Percentiles rank a stretch among this genome's conserved stretches.
Evolutionary conservation across 1,140 invertebrate genomes (phyloP).

Genomic region (Drosophila lacteicornis): DNA sequence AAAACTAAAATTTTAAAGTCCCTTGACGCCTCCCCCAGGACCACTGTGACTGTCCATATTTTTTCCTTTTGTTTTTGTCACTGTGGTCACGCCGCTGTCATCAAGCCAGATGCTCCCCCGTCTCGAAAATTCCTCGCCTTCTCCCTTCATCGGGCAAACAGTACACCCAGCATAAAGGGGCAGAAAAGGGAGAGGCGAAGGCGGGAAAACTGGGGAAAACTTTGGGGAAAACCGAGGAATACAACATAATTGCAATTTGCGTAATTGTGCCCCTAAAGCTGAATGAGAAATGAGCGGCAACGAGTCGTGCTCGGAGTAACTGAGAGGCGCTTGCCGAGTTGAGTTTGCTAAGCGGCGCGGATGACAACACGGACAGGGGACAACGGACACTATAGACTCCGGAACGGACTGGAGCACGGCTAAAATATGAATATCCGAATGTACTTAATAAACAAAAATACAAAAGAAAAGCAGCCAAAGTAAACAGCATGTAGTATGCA

Average conservation of each 20-base stretch:
- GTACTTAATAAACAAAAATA: constrained; percentile 68
- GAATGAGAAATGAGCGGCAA: constrained; percentile 70
- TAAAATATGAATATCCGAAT: constrained; percentile 66
- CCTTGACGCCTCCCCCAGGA: neutral
- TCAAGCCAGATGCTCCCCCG: constrained; percentile 36
- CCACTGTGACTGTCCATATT: constrained; percentile 22
- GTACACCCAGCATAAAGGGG: neutral
- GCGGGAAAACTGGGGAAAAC: constrained; percentile 42
- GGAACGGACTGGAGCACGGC: constrained; percentile 25
- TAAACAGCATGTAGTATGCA: constrained; percentile 64
- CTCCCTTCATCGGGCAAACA: constrained; percentile 23
- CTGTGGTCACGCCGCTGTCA: constrained; percentile 64
- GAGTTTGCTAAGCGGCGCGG: constrained; percentile 37
- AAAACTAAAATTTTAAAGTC: neutral
- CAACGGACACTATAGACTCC: constrained; percentile 8
- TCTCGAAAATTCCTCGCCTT: constrained; percentile 19
- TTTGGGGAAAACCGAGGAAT: constrained; percentile 61
- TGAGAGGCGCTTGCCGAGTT: constrained; percentile 43
- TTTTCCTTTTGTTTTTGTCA: constrained; percentile 44
- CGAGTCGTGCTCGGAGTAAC: constrained; percentile 51
- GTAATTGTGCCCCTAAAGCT: constrained; percentile 73
- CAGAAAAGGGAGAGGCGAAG: neutral
- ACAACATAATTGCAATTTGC: constrained; percentile 76
- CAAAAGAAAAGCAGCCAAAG: constrained; percentile 65
- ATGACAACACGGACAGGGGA: constrained; percentile 21